Evolutionary conservation across 1,140 invertebrate species (phyloP), one percentile per base, ranked within the genome.

Genomic region (Liolophura sinensis): DNA sequence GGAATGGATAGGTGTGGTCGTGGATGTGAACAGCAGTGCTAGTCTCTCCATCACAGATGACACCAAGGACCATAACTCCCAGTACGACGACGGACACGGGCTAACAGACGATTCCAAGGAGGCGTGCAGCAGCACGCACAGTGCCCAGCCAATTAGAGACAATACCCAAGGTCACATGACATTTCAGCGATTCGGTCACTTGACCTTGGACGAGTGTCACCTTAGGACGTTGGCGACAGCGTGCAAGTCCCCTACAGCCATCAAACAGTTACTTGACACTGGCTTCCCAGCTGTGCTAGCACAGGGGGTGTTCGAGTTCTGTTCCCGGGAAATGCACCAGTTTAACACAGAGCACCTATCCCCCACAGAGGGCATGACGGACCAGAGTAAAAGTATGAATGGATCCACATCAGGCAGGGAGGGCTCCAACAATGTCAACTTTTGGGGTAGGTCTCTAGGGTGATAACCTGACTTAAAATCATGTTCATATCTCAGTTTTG

Each of bases 211-310:
- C 68, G 87, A 90, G 60, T 85, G 88, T 31, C 89, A 92, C 81
- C 85, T 95, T 56, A 85, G 89, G 63, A 92, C 91, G 4, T 86
- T 93, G 15, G 91, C 92, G 9, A 84, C 90, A 51, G 90, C 90
- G 5, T 91, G 91, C 68, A 89, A 93, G 80, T 94, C 92, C 6
- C 88, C 90, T 1, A 86, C 88, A 24, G 90, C 91, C 51, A 90
- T 92, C 57, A 87, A 88, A 64, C 89, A 91, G 74, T 84, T 95
- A 51, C 87, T 95, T 40, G 89, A 91, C 78, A 93, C 91, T 0
- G 89, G 90, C 51, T 86, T 95, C 64, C 92, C 92, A 0, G 86
- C 88, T n/a, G 81, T 90, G 16, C 76, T 92, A 20, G 88, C 88
- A 47, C 81, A 84, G 67, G 79, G 74, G 24, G 62, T 84, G 60